These are phyloP conservation scores for Sitta carolinensis DNA, from an alignment of 2,797 vertebrate species.

Conservation along the genomic window DNA sequence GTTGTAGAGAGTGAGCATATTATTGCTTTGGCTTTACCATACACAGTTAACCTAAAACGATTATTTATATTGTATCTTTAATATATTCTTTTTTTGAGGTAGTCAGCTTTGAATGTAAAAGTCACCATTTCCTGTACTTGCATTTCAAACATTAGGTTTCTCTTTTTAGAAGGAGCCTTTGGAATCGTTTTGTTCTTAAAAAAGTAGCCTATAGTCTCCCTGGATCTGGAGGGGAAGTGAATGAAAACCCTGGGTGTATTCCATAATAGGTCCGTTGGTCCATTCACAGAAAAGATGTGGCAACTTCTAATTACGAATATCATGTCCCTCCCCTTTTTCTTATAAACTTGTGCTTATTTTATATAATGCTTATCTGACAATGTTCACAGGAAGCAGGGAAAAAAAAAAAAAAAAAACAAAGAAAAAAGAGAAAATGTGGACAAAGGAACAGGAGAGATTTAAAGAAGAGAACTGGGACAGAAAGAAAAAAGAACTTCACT, in stretches of 20 bases:
- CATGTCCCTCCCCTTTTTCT: background rate
- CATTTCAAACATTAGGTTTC: background rate
- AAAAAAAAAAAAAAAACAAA: too few species aligned
- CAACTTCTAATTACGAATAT: background rate
- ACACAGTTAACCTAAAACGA: background rate
- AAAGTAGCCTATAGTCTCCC: background rate
- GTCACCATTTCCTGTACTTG: background rate
- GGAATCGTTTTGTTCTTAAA: background rate
- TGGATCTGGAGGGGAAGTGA: background rate
- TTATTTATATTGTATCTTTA: background rate
- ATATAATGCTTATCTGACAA: background rate
- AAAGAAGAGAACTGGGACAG: background rate
- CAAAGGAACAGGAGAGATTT: background rate
- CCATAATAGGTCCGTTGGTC: background rate
- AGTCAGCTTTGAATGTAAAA: background rate
- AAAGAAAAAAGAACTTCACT: background rate
- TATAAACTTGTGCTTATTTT: background rate
- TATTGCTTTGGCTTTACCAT: background rate
- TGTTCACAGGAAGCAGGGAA: background rate
- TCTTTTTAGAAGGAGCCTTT: background rate
- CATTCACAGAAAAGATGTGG: background rate
- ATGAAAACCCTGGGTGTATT: background rate
- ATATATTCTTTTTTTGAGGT: background rate
- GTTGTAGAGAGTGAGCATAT: background rate
- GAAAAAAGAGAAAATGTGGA: background rate